Base-by-base conservation (phyloP, 2,113 vertebrate genomes). In the Grammomys surdaster region DNA sequence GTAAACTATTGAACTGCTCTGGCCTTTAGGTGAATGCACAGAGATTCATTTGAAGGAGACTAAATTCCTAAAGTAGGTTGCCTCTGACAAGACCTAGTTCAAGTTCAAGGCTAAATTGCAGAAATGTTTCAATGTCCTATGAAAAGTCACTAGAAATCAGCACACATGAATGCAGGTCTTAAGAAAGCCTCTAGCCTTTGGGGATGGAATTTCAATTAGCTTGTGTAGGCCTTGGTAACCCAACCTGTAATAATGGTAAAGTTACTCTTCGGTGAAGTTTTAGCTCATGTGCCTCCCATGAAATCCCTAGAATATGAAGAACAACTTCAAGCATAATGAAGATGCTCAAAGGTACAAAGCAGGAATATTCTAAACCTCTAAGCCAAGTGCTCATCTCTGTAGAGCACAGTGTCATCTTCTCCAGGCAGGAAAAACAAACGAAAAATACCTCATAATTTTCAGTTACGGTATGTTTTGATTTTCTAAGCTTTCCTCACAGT, bases 401-500 rank as follows among this genome's bases (percentile, higher is more conserved):
- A 67, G 2, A 54, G 43, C 22, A 60, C 56, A 69, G n/a, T 82
- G 20, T 4, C 20, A 28, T 77, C 24, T 46, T 73, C 33, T 33
- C 31, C 8, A 90, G 8, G 16, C 4, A 46, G 14, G 33, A 11
- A 11, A 9, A 91, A 65, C 63, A 51, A 82, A 60, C 24, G 8
- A 51, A 51, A 10, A 51, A 51, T 51, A 51, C 11, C 12, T 60
- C 24, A 31, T 28, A 65, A 31, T 10, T 43, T 67, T 78, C 31
- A 69, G 13, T 81, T 88, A 60, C 0, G 40, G 9, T 13, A 67
- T 89, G 51, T 36, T 31, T 70, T 16, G 58, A 86, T 76, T 92
- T 89, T 85, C 54, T 65, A 82, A 97, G 54, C 26, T 82, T 93
- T 86, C 14, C 70, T 46, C 69, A 73, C 43, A 19, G 4, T 16